Base-by-base conservation (phyloP, 2,888 invertebrate genomes). In the Limnephilus lunatus region DNA sequence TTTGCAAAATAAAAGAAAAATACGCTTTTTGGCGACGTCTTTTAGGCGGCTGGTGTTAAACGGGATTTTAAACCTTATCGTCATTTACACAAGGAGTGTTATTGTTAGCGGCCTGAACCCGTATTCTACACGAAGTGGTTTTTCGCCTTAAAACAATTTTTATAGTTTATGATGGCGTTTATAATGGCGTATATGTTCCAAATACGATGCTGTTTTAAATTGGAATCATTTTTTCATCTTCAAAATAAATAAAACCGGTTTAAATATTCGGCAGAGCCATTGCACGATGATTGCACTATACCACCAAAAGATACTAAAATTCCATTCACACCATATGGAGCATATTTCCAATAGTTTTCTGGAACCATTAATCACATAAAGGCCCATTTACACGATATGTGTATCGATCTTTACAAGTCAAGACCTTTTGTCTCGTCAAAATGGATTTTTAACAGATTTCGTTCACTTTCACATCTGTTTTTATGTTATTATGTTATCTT, bases 401-500 rank as follows among this genome's bases (percentile, higher is more conserved):
- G 81, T 35, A 35, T 81, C 81, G 81, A 81, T 81, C 89, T 81
- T 35, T 81, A 81, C 32, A 89, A 80, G 15, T 53, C 68, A 31
- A 19, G 30, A 39, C 30, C 89, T 81, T 89, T 89, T 89, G 89
- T 89, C 81, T 81, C 44, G 89, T 81, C 81, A 89, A 81, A 81
- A 81, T 39, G 35, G 44, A 30, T 81, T 81, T 89, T 89, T 35
- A 80, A 86, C 48, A 19, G 39, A 32, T 68, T 53, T 88, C 88
- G 88, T 88, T 35, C 88, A 81, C 89, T 89, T 89, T 89, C 81
- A 81, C 89, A 88, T 35, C 68, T 86, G 68, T 68, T 68, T n/a
- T n/a, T 68, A 44, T 86, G 39, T 30, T 44, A 30, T 86, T 11
- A 25, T 86, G 30, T 86, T 86, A 86, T 86, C 44, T 12, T 30